These are phyloP conservation scores for Oryzias sinensis DNA, from an alignment of 2,797 vertebrate genomes.

Conservation along the genomic window DNA sequence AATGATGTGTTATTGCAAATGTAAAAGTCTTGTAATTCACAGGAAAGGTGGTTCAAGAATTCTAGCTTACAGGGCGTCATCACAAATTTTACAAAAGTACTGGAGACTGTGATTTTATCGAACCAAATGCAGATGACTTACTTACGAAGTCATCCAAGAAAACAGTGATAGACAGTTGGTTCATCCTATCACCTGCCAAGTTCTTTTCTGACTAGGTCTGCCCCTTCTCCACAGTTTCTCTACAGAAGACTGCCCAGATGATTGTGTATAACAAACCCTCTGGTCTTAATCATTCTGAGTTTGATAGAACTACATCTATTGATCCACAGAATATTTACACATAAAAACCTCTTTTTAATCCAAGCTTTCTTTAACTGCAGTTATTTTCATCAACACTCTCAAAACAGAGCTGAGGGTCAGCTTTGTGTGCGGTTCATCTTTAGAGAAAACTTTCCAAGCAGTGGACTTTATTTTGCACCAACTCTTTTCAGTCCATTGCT, in stretches of 20 bases:
- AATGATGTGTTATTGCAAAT: too few relatives aligned
- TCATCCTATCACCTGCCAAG: not conserved
- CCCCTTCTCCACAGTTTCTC: not conserved
- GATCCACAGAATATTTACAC: not conserved
- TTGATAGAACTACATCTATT: not conserved
- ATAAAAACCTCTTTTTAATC: too few relatives aligned
- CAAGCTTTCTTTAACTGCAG: not conserved
- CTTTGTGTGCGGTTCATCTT: not conserved
- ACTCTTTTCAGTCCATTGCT: constrained; percentile 6
- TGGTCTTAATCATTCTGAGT: not conserved
- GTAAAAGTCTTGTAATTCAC: too few relatives aligned
- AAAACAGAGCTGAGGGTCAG: not conserved
- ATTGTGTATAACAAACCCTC: not conserved
- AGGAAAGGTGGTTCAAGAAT: too few relatives aligned
- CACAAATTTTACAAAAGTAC: not conserved
- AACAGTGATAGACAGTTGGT: not conserved
- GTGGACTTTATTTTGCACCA: not conserved
- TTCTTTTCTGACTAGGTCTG: not conserved
- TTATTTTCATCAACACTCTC: constrained; percentile 1
- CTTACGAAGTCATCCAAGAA: not conserved
- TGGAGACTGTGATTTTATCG: not conserved
- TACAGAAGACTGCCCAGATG: not conserved
- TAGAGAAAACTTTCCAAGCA: constrained; percentile 16
- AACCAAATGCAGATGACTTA: not conserved
- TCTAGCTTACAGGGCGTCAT: too few relatives aligned